These are phyloP conservation scores for Epirrhoe tristata DNA, from an alignment of 2,888 invertebrate species.

Conservation along the genomic window DNA sequence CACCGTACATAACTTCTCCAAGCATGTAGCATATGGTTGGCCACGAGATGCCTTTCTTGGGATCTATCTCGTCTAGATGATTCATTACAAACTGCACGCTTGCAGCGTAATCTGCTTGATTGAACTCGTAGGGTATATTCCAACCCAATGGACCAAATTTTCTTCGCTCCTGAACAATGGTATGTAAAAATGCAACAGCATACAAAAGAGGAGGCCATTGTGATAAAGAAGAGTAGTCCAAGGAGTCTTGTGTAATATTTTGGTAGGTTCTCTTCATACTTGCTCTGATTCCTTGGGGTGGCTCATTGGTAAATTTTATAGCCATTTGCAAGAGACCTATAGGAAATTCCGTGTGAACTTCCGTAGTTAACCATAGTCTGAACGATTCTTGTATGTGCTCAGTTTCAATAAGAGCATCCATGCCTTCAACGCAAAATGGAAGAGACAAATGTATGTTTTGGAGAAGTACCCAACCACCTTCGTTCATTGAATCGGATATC, in stretches of 20 bases:
- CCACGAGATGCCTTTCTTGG: conserved; percentile 98
- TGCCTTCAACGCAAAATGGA: conserved; percentile 96
- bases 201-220: conserved; percentile 98
- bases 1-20: conserved; percentile 95
- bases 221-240: conserved; percentile 95
- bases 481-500: conserved; percentile 91
- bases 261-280: conserved; percentile 98
- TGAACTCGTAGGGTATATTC: conserved; percentile 99
- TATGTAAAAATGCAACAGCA: conserved; percentile 97
- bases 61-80: conserved; percentile 98
- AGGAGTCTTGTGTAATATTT: conserved; percentile 93
- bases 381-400: conserved; percentile 93
- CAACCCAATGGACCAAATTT: conserved; percentile 98
- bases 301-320: conserved; percentile 98
- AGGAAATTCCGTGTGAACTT: conserved; percentile 96
- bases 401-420: conserved; percentile 94
- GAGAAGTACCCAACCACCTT: conserved; percentile 96
- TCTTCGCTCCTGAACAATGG: conserved; percentile 96
- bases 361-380: conserved; percentile 97
- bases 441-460: conserved; percentile 98
- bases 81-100: conserved; percentile 98
- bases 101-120: conserved; percentile 98
- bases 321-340: conserved; percentile 95
- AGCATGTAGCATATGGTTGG: conserved; percentile 99
- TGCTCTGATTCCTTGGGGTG: conserved; percentile 96